A percentile compares a stretch with the other conserved stretches of the same genome.
phyloP scores from a whole-genome alignment of 2,797 vertebrate species.

The Sciurus vulgaris region DNA sequence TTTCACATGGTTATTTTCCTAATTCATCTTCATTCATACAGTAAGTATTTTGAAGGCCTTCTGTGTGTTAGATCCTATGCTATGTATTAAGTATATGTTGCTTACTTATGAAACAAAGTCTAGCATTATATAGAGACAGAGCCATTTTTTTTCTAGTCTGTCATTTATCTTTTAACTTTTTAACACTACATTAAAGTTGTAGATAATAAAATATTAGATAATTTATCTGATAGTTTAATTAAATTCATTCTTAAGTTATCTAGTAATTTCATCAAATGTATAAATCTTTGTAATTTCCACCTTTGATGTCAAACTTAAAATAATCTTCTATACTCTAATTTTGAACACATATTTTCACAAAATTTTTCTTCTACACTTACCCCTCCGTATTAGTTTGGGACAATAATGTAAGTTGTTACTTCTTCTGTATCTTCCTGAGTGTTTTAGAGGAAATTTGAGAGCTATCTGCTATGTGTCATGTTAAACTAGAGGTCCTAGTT shows the following conservation, averaged over 20 bases:
- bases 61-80: not conserved
- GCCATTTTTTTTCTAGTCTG: not conserved
- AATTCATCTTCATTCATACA: not conserved
- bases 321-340: not conserved
- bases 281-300: constrained; percentile 36
- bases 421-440: not conserved
- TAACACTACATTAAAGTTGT: not conserved
- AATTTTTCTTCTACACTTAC: not conserved
- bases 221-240: not conserved
- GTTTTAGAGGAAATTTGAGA: not conserved
- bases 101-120: constrained; percentile 32
- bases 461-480: not conserved
- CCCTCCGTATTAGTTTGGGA: not conserved
- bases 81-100: not conserved
- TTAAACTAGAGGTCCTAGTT: not conserved
- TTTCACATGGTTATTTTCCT: constrained; percentile 2
- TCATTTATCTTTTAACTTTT: constrained; percentile 38
- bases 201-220: not conserved
- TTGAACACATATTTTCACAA: not conserved
- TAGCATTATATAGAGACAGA: not conserved
- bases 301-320: constrained; percentile 4
- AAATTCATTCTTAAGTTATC: not conserved
- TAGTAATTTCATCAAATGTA: constrained; percentile 8
- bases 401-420: not conserved
- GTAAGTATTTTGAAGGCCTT: not conserved